phyloP scores from a whole-genome alignment of 2,113 vertebrate genomes.

The Hassar affinis region DNA sequence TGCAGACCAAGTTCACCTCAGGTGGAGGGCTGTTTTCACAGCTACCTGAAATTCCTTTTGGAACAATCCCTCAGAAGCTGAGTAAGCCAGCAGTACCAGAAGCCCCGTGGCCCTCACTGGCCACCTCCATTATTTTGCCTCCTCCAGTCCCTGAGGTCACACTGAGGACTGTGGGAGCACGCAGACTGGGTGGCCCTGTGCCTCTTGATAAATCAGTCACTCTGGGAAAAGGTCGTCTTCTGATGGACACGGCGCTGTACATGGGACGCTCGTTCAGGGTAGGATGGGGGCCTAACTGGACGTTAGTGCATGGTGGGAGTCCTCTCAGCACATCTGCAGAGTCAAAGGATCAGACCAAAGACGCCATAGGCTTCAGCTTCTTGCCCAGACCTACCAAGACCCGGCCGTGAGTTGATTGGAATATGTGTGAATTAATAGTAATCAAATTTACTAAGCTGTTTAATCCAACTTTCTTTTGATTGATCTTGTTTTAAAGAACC shows the following conservation, averaged over 20 bases:
- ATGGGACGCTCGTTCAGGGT: conserved; percentile 87
- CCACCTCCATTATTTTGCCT: conserved; percentile 67
- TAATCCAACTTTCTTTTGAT: background rate
- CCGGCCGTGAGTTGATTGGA: conserved; percentile 63
- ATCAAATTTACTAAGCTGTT: background rate
- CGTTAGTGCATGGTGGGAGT: conserved; percentile 79
- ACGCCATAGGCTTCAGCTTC: conserved; percentile 67
- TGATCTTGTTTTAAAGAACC: background rate
- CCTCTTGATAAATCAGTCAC: conserved; percentile 80
- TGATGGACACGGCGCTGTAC: conserved; percentile 89
- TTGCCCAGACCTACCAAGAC: conserved; percentile 70
- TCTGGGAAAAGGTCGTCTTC: conserved; percentile 75
- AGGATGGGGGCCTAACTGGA: conserved; percentile 92
- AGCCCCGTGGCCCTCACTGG: conserved; percentile 63
- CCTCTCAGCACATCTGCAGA: conserved; percentile 52
- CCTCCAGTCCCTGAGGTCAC: conserved; percentile 65
- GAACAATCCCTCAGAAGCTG: conserved; percentile 37
- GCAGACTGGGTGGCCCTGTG: conserved; percentile 78
- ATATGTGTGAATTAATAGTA: background rate
- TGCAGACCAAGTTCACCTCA: conserved; percentile 77
- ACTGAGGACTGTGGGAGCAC: conserved; percentile 78
- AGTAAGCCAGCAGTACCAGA: background rate
- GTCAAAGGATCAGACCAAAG: conserved; percentile 47
- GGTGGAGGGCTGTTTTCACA: conserved; percentile 60
- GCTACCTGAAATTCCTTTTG: conserved; percentile 58